Base-by-base conservation (phyloP, 1,140 invertebrate genomes). In the Leguminivora glycinivorella region DNA sequence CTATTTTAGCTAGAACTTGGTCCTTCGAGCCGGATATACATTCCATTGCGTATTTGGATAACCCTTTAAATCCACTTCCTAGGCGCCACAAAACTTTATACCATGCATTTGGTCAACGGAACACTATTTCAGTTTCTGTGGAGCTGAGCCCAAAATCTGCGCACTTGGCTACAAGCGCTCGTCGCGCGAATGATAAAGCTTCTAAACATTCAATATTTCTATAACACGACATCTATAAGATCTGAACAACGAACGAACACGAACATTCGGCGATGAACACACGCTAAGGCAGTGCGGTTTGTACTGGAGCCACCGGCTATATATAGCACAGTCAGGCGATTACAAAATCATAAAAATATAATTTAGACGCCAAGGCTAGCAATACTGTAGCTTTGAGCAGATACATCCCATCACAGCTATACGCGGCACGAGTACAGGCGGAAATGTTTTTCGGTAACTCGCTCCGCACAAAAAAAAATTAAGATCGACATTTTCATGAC, bases 231-330 rank as follows among this genome's bases (percentile, higher is more conserved):
- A 67, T 17, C 70, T 29, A 66, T 25, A 67, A 71, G 63, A 72
- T 72, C 72, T 63, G 25, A 17, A 29, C 25, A 63, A 63, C 58
- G 19, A 63, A 58, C 25, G 56, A 58, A 58, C 56, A 29, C 58
- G 58, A 63, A 63, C 58, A 34, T 43, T 52, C 67, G 71, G 67
- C 71, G 69, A 72, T 82, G 83, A 84, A 84, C 83, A 84, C 83
- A 79, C 74, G 70, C 70, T 81, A 82, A 83, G 83, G 81, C 81
- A 83, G 81, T 80, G 79, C 67, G 52, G 71, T 31, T 22, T n/a
- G 29, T 56, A 25, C 58, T 56, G 34, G 22, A 43, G 60, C 40
- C 67, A 56, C 68, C 47, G 12, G 58, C 52, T 75, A 69, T 67
- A 75, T 71, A 72, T 75, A 75, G 60, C 70, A 67, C 67, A 22